Evolutionary conservation across 2,797 vertebrate species (phyloP).

Genomic region (Muraenolepis orangiensis): DNA sequence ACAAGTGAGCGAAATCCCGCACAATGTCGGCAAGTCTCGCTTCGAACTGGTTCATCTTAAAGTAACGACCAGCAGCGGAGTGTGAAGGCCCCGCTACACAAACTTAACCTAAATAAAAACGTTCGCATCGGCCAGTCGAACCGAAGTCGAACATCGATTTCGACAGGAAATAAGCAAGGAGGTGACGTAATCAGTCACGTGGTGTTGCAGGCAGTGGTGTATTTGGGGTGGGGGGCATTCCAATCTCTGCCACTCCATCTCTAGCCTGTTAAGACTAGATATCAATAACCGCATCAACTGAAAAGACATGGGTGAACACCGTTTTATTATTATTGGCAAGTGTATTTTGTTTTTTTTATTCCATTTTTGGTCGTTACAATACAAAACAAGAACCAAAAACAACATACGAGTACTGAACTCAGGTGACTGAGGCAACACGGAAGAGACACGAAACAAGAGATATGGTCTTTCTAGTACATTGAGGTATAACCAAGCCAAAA

Average conservation of each 20-base stretch:
- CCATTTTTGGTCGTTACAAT: slow-evolving; percentile 80
- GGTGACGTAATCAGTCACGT: too few species aligned
- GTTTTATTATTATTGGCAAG: slow-evolving; percentile 1
- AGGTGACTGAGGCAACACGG: slow-evolving; percentile 74
- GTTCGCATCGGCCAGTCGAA: not conserved
- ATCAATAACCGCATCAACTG: not conserved
- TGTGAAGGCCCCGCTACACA: too few species aligned
- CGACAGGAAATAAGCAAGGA: not conserved
- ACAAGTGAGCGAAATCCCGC: too few species aligned
- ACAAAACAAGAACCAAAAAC: slow-evolving; percentile 77
- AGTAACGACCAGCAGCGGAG: too few species aligned
- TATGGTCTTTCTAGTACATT: slow-evolving; percentile 57
- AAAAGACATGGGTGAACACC: not conserved
- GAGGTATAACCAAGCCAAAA: slow-evolving; percentile 67
- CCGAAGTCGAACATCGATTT: not conserved
- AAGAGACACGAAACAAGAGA: slow-evolving; percentile 68
- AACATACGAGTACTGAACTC: slow-evolving; percentile 61
- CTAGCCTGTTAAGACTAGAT: not conserved
- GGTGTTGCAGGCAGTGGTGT: not conserved
- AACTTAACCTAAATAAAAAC: too few species aligned
- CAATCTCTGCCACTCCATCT: too few species aligned
- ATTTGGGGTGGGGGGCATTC: too few species aligned
- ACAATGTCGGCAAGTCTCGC: too few species aligned
- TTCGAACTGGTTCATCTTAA: too few species aligned
- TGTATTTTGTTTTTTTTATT: slow-evolving; percentile 58